phyloP scores from a whole-genome alignment of 1,140 invertebrate species.

The Glossosoma conforme region DNA sequence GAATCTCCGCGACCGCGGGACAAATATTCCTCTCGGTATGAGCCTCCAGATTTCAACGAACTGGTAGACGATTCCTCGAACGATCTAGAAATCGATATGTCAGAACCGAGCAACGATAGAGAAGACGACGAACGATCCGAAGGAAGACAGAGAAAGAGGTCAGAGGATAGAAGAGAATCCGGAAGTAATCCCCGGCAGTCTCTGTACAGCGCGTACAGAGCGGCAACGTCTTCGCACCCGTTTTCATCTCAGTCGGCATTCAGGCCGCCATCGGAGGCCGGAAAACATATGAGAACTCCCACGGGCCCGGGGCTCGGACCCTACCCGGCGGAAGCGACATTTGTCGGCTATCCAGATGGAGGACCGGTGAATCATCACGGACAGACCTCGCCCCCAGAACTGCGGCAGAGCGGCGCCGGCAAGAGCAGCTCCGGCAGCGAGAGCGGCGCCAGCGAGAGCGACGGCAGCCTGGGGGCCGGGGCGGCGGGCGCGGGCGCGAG shows the following conservation, averaged over 20 bases:
- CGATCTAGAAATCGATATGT: conserved; percentile 75
- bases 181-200: conserved; percentile 41
- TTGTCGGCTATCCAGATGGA: conserved; percentile 51
- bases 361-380: conserved; percentile 33
- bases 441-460: conserved; percentile 33
- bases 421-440: conserved; percentile 32
- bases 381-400: conserved; percentile 35
- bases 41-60: conserved; percentile 72
- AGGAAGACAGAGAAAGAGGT: conserved; percentile 43
- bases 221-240: conserved; percentile 51
- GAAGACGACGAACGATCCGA: conserved; percentile 47
- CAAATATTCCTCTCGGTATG: conserved; percentile 55
- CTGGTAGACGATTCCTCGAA: conserved; percentile 74
- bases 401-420: conserved; percentile 29
- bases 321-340: conserved; percentile 58
- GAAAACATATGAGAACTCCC: conserved; percentile 45
- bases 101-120: conserved; percentile 55
- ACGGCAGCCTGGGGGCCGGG: conserved; percentile 34
- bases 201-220: conserved; percentile 50
- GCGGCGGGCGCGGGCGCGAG: conserved; percentile 32
- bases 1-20: conserved; percentile 39
- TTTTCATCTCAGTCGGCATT: conserved; percentile 70
- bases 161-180: conserved; percentile 45
- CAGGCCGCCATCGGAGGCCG: conserved; percentile 59
- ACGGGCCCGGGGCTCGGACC: conserved; percentile 47